Evolutionary conservation across 2,797 vertebrate genomes (phyloP), one percentile per base, ranked within the genome.

Genomic region (Thunnus albacares): DNA sequence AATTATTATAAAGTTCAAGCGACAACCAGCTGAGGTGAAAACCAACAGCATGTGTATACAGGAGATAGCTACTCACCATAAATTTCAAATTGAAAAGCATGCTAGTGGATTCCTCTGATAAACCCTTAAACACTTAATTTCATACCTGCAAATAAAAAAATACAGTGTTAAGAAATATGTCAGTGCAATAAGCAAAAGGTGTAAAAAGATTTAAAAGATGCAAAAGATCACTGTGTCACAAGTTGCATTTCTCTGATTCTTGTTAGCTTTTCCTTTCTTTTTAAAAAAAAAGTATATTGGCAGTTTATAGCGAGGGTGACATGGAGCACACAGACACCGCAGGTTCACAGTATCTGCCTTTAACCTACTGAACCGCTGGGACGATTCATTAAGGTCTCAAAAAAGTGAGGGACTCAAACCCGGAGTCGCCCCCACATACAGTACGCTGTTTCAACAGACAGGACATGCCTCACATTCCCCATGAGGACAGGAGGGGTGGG

Each of bases 401-500:
- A 69, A 82, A 26, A 66, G 52, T 51, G 65, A 73, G 5, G 30
- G 74, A 71, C 74, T 80, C 76, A 59, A 77, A 79, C 26, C 64
- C 77, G 30, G 59, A 81, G 70, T 18, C 47, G 83, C 88, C 49
- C 24, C 56, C 33, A 49, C 64, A 61, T 82, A 90, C 86, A 91
- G 81, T 80, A 77, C 38, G 35, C 76, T 64, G 84, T 87, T 91
- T 90, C 83, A 92, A 89, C 90, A 92, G 79, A 90, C 89, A 90
- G 89, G 89, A 93, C 86, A 90, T 93, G 84, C 91, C 87, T 93
- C 60, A 68, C 90, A 93, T 93, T 94, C 92, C 90, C 92, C 90
- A 92, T 86, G 84, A 88, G 79, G 81, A 82, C 89, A 89, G 83
- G 65, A 91, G 74, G 64, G 80, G 71, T 7, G 56, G 77, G 55